Percentiles rank a stretch among this genome's conserved stretches.
phyloP scores from a whole-genome alignment of 2,888 invertebrate genomes.

The Pharmacophagus antenor region DNA sequence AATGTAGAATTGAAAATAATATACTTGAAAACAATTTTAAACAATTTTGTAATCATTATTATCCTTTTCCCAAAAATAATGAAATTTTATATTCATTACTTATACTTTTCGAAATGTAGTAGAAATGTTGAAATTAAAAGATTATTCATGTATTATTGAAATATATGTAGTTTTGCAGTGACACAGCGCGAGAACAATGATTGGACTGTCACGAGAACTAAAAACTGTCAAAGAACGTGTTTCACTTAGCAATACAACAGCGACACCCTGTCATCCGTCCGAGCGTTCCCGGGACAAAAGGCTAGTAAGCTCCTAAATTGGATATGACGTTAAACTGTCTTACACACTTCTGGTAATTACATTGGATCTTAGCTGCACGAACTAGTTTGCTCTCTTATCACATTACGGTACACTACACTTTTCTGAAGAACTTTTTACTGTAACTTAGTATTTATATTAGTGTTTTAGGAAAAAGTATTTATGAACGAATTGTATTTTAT shows the following conservation, averaged over 20 bases:
- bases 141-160: background rate
- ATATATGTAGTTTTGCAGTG: conserved; percentile 1
- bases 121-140: background rate
- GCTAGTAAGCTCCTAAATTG: conserved; percentile 79
- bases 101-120: background rate
- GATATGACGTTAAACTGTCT: conserved; percentile 74
- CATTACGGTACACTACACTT: conserved; percentile 3
- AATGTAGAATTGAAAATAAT: no score
- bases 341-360: conserved; percentile 63
- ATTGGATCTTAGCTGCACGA: conserved; percentile 35
- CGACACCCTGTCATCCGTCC: conserved; percentile 80
- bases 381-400: conserved; percentile 26
- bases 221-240: conserved; percentile 62
- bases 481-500: conserved; percentile 9
- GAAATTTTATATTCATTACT: background rate
- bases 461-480: background rate
- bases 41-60: no score
- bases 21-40: no score
- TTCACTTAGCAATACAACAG: conserved; percentile 74
- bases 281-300: conserved; percentile 74
- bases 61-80: no score
- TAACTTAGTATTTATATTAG: conserved; percentile 10
- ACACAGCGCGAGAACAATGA: conserved; percentile 3
- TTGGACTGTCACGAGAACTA: conserved; percentile 37
- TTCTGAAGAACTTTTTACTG: conserved; percentile 4